phyloP scores from a whole-genome alignment of 2,113 vertebrate species.

The Pheucticus melanocephalus region DNA sequence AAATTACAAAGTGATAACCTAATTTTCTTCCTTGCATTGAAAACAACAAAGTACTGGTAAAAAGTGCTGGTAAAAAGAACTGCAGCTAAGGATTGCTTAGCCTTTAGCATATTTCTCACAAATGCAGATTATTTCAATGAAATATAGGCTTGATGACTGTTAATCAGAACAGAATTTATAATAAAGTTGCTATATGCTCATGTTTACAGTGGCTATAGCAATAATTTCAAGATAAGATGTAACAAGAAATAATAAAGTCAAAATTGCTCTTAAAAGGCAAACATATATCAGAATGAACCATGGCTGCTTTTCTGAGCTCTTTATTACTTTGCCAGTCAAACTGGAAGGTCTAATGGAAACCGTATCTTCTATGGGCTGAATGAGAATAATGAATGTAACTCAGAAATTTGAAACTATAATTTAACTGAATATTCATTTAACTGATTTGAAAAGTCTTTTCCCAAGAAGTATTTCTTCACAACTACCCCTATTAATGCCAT shows the following conservation, averaged over 20 bases:
- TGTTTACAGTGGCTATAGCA: background rate
- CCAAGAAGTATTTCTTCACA: background rate
- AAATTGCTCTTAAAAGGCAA: background rate
- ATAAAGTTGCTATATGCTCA: background rate
- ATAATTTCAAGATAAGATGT: background rate
- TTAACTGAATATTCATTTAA: background rate
- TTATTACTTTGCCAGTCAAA: background rate
- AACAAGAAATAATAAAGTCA: background rate
- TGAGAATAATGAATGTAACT: background rate
- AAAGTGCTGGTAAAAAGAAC: background rate
- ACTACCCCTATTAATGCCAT: background rate
- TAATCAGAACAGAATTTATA: background rate
- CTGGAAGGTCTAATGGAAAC: background rate
- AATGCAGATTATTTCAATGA: background rate
- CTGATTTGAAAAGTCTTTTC: background rate
- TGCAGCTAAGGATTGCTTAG: background rate
- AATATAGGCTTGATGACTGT: background rate
- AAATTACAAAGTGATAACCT: background rate
- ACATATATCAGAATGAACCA: background rate
- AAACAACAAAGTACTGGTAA: background rate
- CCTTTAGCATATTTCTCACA: background rate
- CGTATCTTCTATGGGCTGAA: background rate
- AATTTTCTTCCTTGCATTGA: background rate
- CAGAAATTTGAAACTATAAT: background rate
- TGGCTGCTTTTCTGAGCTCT: background rate